Evolutionary conservation across 2,113 vertebrate species (phyloP).

Genomic region (Semnopithecus entellus): DNA sequence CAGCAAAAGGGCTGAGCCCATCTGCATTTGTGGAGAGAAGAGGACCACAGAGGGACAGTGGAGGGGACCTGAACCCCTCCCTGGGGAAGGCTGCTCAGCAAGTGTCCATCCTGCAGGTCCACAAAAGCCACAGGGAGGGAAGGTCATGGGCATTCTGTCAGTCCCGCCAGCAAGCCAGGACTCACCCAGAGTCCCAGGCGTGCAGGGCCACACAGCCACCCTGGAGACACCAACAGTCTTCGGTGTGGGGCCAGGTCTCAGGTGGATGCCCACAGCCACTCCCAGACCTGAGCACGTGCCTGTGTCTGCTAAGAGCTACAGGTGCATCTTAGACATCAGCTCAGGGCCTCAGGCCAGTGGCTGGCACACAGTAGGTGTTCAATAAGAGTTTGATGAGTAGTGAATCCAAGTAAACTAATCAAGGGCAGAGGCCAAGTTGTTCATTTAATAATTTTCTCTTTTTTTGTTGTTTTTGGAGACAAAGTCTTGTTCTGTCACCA

Average conservation of each 20-base stretch:
- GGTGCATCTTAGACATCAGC: not conserved
- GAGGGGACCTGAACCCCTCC: not conserved
- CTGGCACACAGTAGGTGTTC: not conserved
- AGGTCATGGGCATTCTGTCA: not conserved
- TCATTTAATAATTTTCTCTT: not conserved
- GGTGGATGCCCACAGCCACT: not conserved
- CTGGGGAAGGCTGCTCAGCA: not conserved
- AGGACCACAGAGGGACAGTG: not conserved
- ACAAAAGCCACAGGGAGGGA: not conserved
- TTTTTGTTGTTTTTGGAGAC: too few relatives aligned
- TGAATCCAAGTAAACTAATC: not conserved
- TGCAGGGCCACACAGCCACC: not conserved
- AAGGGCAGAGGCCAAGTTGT: not conserved
- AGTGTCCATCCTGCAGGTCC: not conserved
- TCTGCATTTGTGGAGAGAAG: rapidly evolving
- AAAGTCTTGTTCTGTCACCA: too few relatives aligned
- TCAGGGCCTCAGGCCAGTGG: not conserved
- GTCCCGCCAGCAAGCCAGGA: not conserved
- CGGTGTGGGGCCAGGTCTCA: rapidly evolving
- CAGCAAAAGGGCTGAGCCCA: not conserved
- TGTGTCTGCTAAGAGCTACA: not conserved
- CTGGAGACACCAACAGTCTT: not conserved
- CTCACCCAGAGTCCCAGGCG: not conserved
- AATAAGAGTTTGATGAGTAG: not conserved
- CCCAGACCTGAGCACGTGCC: not conserved